Conservation (phyloP, 1,140 invertebrate species). For the Gonioctena quinquepunctata region DNA sequence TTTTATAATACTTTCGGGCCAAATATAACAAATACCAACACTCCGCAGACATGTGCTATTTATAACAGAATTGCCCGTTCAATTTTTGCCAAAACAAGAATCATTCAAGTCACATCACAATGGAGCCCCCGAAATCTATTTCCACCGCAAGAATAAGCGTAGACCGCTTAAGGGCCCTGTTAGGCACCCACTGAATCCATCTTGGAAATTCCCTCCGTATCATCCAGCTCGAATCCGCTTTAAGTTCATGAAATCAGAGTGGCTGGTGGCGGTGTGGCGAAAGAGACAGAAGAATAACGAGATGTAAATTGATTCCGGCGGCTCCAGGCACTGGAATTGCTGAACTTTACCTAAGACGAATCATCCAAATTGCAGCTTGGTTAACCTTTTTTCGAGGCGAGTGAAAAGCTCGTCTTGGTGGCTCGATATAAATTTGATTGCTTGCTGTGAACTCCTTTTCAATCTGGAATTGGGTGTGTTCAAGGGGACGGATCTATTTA, state of each 20-base stretch:
- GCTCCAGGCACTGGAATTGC: conserved; percentile 48
- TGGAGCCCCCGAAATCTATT: not conserved
- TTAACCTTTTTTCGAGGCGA: conserved; percentile 39
- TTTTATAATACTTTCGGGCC: too few relatives aligned
- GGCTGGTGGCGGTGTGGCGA: conserved; percentile 27
- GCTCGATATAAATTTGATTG: conserved; percentile 19
- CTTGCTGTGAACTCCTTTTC: not conserved
- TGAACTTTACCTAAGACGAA: conserved; percentile 53
- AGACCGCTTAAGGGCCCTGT: not conserved
- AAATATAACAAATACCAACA: too few relatives aligned
- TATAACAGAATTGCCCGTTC: too few relatives aligned
- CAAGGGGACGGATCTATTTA: not conserved
- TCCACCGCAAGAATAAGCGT: not conserved
- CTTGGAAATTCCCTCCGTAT: not conserved
- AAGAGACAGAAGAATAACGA: conserved; percentile 44
- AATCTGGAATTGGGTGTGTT: not conserved
- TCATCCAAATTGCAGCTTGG: conserved; percentile 48
- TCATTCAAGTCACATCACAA: too few relatives aligned
- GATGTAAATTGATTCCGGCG: conserved; percentile 54
- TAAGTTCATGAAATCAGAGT: conserved; percentile 32
- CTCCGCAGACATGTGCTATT: too few relatives aligned
- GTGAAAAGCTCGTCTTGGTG: not conserved
- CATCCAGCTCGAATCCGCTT: not conserved
- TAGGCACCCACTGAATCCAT: not conserved
- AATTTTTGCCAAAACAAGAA: too few relatives aligned